Evolutionary conservation across 2,888 invertebrate genomes (phyloP).

Genomic region (Chrysolina oricalcia): DNA sequence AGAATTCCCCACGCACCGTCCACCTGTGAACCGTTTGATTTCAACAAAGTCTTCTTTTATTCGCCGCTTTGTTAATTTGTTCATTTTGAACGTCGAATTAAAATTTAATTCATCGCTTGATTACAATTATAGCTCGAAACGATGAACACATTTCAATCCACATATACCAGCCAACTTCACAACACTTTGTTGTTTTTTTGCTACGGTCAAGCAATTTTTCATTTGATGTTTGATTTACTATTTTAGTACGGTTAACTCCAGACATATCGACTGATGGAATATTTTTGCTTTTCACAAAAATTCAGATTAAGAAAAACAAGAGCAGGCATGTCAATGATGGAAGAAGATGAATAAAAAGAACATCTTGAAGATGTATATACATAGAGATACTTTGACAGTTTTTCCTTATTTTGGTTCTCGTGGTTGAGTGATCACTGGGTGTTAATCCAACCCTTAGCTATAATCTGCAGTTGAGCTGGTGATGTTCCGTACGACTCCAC

Average conservation of each 20-base stretch:
- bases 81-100: conserved; percentile 16
- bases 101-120: conserved; percentile 19
- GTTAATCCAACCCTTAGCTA: too few species aligned
- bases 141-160: conserved; percentile 4
- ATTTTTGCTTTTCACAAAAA: too few species aligned
- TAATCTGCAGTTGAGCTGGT: too few species aligned
- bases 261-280: not conserved
- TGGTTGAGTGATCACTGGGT: too few species aligned
- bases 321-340: too few species aligned
- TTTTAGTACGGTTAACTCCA: not conserved
- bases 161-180: conserved; percentile 9
- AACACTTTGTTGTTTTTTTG: not conserved
- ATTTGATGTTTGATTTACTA: conserved; percentile 6
- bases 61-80: conserved; percentile 1
- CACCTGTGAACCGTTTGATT: conserved; percentile 2
- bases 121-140: conserved; percentile 14
- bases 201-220: not conserved
- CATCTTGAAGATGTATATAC: too few species aligned
- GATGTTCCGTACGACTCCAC: too few species aligned
- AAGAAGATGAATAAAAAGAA: too few species aligned
- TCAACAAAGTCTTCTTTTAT: not conserved
- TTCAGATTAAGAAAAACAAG: too few species aligned
- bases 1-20: conserved; percentile 9
- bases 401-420: too few species aligned
- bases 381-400: too few species aligned